A percentile compares a stretch with the other conserved stretches of the same genome.
Evolutionary conservation across 2,888 invertebrate species (phyloP).

Genomic region (Cremastinae sp.): DNA sequence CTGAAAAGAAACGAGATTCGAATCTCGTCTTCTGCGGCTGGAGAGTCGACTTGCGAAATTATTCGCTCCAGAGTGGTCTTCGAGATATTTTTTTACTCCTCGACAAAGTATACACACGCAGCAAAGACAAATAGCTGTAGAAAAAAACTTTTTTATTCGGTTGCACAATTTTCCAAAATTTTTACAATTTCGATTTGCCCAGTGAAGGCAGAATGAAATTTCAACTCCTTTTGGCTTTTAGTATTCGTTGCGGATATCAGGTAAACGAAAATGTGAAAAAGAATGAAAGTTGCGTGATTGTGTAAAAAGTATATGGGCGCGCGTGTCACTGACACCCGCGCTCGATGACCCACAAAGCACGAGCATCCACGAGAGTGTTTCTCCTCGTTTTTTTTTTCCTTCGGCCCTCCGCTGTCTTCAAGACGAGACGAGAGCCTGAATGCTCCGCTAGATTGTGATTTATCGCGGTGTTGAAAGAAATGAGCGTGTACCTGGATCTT

Average conservation of each 20-base stretch:
- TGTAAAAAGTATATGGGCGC: slow-evolving; percentile 48
- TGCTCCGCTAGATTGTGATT: slow-evolving; percentile 72
- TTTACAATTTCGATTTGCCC: background rate
- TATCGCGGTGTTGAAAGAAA: slow-evolving; percentile 67
- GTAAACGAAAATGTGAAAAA: background rate
- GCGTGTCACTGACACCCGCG: slow-evolving; percentile 62
- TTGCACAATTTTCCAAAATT: slow-evolving; percentile 33
- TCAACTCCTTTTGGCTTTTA: no score
- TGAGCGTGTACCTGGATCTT: slow-evolving; percentile 30
- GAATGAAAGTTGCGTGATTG: slow-evolving; percentile 61
- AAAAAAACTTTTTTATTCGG: slow-evolving; percentile 37
- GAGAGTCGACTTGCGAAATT: slow-evolving; percentile 49
- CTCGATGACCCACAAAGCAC: slow-evolving; percentile 67
- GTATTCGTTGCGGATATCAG: background rate
- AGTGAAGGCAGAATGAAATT: no score
- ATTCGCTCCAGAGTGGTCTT: slow-evolving; percentile 37
- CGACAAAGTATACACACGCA: slow-evolving; percentile 3
- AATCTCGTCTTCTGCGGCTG: slow-evolving; percentile 30
- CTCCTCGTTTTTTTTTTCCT: slow-evolving; percentile 10
- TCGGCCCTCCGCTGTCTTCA: background rate
- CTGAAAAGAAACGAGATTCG: slow-evolving; percentile 45
- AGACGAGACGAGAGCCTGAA: slow-evolving; percentile 60
- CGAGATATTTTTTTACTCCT: slow-evolving; percentile 27
- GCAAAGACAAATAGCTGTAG: slow-evolving; percentile 7
- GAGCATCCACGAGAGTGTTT: slow-evolving; percentile 31